Evolutionary conservation across 2,888 invertebrate species (phyloP).

Genomic region (Branchipolynoe longqiensis): DNA sequence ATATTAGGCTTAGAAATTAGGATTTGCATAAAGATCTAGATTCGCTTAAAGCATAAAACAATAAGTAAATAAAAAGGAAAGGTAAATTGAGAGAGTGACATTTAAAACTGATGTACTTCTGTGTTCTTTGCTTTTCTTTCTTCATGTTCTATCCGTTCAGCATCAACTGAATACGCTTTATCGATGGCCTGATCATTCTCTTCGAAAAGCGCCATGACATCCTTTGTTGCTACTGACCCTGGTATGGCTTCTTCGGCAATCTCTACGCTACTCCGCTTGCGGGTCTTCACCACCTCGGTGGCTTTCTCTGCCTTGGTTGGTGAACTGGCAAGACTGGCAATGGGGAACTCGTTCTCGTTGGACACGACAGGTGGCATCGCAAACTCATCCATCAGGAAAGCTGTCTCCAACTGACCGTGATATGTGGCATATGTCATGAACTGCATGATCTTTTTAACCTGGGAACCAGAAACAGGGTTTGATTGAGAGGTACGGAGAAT

Average conservation of each 20-base stretch:
- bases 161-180: no score
- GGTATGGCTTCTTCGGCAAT: constrained; percentile 36
- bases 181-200: neutral
- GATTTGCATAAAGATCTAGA: no score
- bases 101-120: no score
- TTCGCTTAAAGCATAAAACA: no score
- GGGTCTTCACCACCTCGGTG: neutral
- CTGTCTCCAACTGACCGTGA: constrained; percentile 95
- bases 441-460: constrained; percentile 90
- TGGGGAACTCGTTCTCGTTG: constrained; percentile 65
- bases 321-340: constrained; percentile 9
- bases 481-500: neutral
- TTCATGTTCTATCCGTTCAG: neutral
- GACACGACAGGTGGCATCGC: constrained; percentile 86
- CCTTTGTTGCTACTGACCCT: constrained; percentile 20
- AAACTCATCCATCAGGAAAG: constrained; percentile 93
- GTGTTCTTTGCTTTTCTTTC: neutral
- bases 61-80: no score
- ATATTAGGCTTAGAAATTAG: no score
- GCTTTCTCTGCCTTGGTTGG: neutral
- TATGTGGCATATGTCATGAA: constrained; percentile 92
- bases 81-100: no score
- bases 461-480: no score
- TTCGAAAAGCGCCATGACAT: constrained; percentile 30
- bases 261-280: constrained; percentile 18